Percentiles rank a stretch among this genome's conserved stretches.
phyloP scores from a whole-genome alignment of 1,140 invertebrate species.

The Neotoxoptera formosana region DNA sequence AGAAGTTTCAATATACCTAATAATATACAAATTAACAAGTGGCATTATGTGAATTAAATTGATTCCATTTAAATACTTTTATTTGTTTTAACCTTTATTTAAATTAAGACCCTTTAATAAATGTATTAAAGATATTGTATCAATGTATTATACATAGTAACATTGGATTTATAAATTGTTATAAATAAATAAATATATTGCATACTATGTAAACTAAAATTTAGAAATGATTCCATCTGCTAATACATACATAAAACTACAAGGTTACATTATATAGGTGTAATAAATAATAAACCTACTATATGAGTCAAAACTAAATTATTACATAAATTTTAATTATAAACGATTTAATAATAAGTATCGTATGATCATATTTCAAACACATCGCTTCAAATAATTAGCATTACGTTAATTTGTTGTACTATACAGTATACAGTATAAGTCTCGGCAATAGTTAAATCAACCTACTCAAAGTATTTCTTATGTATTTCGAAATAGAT shows the following conservation, averaged over 20 bases:
- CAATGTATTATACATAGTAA: neutral
- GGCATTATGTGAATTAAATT: neutral
- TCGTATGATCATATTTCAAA: slow-evolving; percentile 1
- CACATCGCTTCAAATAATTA: neutral
- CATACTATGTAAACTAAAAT: neutral
- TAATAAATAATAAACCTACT: neutral
- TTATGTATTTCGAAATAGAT: neutral
- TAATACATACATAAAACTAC: neutral
- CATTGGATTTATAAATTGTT: neutral
- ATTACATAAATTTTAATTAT: neutral
- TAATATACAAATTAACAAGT: too few relatives aligned
- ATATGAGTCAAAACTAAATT: neutral
- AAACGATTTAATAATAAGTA: neutral
- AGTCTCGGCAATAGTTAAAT: neutral
- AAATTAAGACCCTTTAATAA: neutral
- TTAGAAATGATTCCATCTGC: neutral
- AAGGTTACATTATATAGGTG: neutral
- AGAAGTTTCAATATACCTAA: neutral
- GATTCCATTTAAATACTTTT: neutral
- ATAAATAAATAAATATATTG: neutral
- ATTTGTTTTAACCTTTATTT: neutral
- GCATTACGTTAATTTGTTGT: neutral
- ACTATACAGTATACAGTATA: neutral
- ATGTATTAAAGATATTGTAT: neutral
- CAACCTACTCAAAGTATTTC: neutral